Percentiles rank a stretch among this genome's conserved stretches.
Evolutionary conservation across 2,113 vertebrate species (phyloP).

Genomic region (Pholis gunnellus): DNA sequence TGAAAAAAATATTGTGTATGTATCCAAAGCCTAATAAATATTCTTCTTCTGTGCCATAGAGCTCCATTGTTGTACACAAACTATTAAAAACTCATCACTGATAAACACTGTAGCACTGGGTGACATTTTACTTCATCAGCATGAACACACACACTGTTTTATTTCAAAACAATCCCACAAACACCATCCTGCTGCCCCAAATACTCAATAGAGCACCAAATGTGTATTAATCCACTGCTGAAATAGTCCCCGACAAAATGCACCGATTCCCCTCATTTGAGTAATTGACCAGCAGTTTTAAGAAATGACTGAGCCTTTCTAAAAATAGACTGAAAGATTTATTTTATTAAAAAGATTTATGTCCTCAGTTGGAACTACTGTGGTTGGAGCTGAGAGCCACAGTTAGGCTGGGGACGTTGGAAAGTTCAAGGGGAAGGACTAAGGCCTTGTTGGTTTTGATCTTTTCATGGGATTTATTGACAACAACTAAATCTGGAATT

Average conservation of each 20-base stretch:
- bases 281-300: neutral
- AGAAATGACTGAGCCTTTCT: neutral
- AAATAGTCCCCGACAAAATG: neutral
- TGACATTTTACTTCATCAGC: neutral
- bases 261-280: neutral
- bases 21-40: neutral
- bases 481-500: neutral
- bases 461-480: neutral
- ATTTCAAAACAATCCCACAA: neutral
- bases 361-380: neutral
- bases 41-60: neutral
- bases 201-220: neutral
- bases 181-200: neutral
- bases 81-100: constrained; percentile 1
- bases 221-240: neutral
- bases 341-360: neutral
- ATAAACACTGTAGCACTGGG: neutral
- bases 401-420: neutral
- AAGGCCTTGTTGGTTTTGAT: neutral
- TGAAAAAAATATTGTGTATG: neutral
- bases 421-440: neutral
- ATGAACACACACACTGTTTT: neutral
- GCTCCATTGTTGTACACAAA: neutral
- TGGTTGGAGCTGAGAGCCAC: neutral
- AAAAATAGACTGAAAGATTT: neutral